A percentile compares a stretch with the other conserved stretches of the same genome.
phyloP scores from a whole-genome alignment of 2,888 invertebrate genomes.

The Neuroscelio doddi region DNA sequence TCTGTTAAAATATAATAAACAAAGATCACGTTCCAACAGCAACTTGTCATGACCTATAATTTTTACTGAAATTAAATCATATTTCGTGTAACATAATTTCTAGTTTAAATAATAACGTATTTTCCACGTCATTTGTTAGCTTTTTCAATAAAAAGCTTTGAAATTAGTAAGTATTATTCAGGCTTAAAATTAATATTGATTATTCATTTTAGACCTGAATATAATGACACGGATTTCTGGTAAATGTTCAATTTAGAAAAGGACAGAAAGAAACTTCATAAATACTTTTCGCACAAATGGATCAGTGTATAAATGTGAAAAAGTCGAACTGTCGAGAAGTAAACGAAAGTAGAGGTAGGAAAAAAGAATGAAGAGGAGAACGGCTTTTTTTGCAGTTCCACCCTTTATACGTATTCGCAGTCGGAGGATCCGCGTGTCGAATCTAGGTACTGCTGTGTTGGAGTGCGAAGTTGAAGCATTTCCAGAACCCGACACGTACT shows the following conservation, averaged over 20 bases:
- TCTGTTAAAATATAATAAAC: too few relatives aligned
- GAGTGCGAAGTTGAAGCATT: slow-evolving; percentile 92
- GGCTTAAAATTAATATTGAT: too few relatives aligned
- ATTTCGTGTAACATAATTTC: too few relatives aligned
- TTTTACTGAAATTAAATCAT: background rate
- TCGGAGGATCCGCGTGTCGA: slow-evolving; percentile 82
- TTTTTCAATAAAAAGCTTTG: too few relatives aligned
- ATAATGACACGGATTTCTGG: too few relatives aligned
- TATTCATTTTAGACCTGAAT: too few relatives aligned
- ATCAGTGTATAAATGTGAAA: background rate
- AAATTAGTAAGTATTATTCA: too few relatives aligned
- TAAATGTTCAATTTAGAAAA: too few relatives aligned
- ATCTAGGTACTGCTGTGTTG: slow-evolving; percentile 79
- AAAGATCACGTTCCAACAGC: too few relatives aligned
- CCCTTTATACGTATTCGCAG: slow-evolving; percentile 87
- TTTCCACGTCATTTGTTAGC: too few relatives aligned
- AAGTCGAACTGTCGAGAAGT: background rate
- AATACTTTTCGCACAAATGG: background rate
- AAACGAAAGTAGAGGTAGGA: background rate
- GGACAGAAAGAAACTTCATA: too few relatives aligned
- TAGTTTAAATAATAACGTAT: too few relatives aligned
- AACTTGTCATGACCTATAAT: slow-evolving; percentile 1
- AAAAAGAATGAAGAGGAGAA: background rate
- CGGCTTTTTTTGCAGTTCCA: slow-evolving; percentile 78
- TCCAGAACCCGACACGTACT: slow-evolving; percentile 88